Percentiles rank a stretch among this genome's conserved stretches.
Conservation (phyloP, 2,888 invertebrate species). For the Falcaria lacertinaria region DNA sequence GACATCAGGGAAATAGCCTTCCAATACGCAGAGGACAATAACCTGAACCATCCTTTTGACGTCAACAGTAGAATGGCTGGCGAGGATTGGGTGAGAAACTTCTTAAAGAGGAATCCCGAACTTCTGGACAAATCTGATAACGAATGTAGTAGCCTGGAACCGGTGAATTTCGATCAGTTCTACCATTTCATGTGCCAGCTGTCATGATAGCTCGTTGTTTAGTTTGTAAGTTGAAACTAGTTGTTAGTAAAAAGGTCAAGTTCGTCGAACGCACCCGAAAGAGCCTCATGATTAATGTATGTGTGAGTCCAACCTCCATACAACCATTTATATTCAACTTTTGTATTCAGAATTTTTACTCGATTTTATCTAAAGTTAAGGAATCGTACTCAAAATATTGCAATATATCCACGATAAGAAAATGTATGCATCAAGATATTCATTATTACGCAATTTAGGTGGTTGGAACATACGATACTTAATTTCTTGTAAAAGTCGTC, state of each 20-base stretch:
- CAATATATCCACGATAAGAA: slow-evolving; percentile 6
- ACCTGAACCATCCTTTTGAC: slow-evolving; percentile 68
- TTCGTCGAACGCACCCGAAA: slow-evolving; percentile 39
- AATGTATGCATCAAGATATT: no score
- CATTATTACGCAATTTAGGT: no score
- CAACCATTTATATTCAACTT: slow-evolving; percentile 20
- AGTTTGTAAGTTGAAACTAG: slow-evolving; percentile 26
- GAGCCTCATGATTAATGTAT: slow-evolving; percentile 41
- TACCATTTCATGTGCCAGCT: slow-evolving; percentile 74
- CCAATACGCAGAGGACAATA: slow-evolving; percentile 71
- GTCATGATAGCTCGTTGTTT: slow-evolving; percentile 55
- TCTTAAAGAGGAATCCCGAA: slow-evolving; percentile 70
- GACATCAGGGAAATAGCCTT: slow-evolving; percentile 73
- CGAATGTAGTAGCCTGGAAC: slow-evolving; percentile 61
- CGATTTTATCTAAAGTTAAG: slow-evolving; percentile 27
- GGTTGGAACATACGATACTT: slow-evolving; percentile 15
- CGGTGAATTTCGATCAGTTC: slow-evolving; percentile 74
- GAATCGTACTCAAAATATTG: slow-evolving; percentile 11
- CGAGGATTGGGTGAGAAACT: slow-evolving; percentile 74
- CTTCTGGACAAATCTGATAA: slow-evolving; percentile 57
- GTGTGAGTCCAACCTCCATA: slow-evolving; percentile 33
- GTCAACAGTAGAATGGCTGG: slow-evolving; percentile 73
- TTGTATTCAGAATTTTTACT: slow-evolving; percentile 25
- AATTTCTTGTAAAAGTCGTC: not conserved
- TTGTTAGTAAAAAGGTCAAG: slow-evolving; percentile 40